Conservation (phyloP, 1,140 invertebrate species). For the Teleogryllus occipitalis region DNA sequence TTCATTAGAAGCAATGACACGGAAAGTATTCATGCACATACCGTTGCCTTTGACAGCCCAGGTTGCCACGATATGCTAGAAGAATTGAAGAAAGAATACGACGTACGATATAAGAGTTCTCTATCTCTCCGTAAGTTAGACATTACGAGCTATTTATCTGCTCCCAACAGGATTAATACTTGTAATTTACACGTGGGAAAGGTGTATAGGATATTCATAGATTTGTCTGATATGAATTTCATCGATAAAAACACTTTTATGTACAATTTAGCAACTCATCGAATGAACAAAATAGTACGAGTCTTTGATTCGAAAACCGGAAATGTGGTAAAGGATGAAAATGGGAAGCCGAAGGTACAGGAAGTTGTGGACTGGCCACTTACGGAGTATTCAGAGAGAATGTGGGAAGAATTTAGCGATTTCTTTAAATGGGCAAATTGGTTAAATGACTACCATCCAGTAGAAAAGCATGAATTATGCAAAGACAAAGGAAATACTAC, state of each 20-base stretch:
- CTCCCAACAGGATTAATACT: background rate
- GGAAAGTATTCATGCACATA: too few species aligned
- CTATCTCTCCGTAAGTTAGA: background rate
- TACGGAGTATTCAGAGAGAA: background rate
- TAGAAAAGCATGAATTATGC: background rate
- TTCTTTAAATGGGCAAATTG: background rate
- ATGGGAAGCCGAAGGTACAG: background rate
- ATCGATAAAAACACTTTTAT: background rate
- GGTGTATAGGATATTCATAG: background rate
- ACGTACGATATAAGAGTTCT: too few species aligned
- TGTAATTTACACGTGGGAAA: background rate
- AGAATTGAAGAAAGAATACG: too few species aligned
- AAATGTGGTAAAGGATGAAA: background rate
- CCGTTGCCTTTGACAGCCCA: too few species aligned
- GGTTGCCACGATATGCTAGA: too few species aligned
- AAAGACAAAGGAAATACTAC: background rate
- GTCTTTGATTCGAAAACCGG: too few species aligned
- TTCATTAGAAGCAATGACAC: too few species aligned
- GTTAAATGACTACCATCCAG: background rate
- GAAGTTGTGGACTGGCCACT: background rate
- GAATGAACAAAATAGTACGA: too few species aligned
- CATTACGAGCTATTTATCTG: constrained; percentile 3
- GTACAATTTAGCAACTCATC: background rate
- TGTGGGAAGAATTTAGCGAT: background rate
- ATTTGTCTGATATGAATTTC: background rate